Conservation (phyloP, 2,797 vertebrate genomes). For the Natrix natrix region DNA sequence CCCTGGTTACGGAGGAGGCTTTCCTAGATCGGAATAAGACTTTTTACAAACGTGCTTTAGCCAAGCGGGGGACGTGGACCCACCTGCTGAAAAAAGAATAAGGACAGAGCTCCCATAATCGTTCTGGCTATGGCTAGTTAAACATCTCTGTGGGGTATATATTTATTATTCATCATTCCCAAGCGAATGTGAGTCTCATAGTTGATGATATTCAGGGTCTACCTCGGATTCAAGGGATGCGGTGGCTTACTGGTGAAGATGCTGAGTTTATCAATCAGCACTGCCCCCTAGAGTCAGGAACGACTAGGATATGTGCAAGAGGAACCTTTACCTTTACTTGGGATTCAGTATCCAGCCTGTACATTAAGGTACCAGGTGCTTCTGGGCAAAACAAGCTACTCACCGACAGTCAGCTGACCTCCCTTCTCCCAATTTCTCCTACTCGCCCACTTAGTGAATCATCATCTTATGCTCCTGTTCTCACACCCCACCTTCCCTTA, state of each 20-base stretch:
- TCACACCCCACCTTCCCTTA: not conserved
- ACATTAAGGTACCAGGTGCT: rapidly evolving
- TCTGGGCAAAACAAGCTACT: not conserved
- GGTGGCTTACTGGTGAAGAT: too few relatives aligned
- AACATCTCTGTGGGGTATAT: not conserved
- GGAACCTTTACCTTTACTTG: too few relatives aligned
- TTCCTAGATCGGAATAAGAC: not conserved
- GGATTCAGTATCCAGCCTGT: not conserved
- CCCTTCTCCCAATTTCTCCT: not conserved
- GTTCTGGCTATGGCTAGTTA: not conserved
- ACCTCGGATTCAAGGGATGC: not conserved
- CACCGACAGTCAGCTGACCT: rapidly evolving
- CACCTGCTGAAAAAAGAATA: not conserved
- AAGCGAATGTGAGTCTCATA: not conserved
- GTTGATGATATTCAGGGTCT: not conserved
- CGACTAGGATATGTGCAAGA: too few relatives aligned
- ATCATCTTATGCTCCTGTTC: not conserved
- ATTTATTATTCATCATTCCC: constrained; percentile 4
- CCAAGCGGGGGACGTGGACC: not conserved
- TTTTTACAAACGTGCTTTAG: not conserved
- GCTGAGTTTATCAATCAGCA: too few relatives aligned
- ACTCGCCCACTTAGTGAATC: not conserved
- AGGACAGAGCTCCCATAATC: not conserved
- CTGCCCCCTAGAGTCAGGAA: too few relatives aligned
- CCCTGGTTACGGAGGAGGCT: not conserved